Base-by-base conservation (phyloP, 2,797 vertebrate species). In the Garrulus glandarius region DNA sequence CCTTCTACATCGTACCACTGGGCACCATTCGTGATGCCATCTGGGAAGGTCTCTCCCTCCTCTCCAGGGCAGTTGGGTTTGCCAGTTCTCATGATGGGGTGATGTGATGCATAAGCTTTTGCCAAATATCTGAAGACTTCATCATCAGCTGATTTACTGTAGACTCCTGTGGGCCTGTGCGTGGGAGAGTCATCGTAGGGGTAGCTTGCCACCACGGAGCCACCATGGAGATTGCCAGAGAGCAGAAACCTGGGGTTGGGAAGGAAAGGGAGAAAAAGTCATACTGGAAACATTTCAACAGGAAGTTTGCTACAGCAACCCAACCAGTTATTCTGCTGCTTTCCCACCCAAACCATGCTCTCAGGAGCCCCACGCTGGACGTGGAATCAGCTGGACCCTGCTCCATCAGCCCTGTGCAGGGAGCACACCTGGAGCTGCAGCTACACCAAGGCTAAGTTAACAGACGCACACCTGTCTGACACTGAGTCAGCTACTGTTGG, bases 11-110 rank as follows among this genome's bases (percentile, higher is more conserved):
- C 99, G 13, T 99, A 99, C 99, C 99, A 99, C 81, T 98, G 59
- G 3, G 99, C 99, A 17, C 99, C 99, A 2, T 99, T 99, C 13
- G 99, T 99, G 97, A 99, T 99, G 39, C 99, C 99, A n/a, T 98
- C 98, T 65, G 97, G 71, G 95, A 99, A 99, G 8, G 96, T 98
- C 97, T 99, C 99, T 0, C 68, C 50, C 24, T 86, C 86, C 29
- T 96, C 96, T 2, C 97, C 98, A 0, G 97, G 97, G 91, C 99
- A 99, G 11, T 98, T 97, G 37, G 99, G 99, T 23, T 94, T 76
- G 20, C 99, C 99, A 1, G 98, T 99, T 97, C 97, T 99, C 99
- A 99, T 99, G 87, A 99, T 97, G 7, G 99, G 99, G 91, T 99
- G 98, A 93, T 99, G 98, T 21, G 98, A 98, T 1, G 99, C 98